phyloP scores from a whole-genome alignment of 1,140 invertebrate species.

The Drosophila miranda region DNA sequence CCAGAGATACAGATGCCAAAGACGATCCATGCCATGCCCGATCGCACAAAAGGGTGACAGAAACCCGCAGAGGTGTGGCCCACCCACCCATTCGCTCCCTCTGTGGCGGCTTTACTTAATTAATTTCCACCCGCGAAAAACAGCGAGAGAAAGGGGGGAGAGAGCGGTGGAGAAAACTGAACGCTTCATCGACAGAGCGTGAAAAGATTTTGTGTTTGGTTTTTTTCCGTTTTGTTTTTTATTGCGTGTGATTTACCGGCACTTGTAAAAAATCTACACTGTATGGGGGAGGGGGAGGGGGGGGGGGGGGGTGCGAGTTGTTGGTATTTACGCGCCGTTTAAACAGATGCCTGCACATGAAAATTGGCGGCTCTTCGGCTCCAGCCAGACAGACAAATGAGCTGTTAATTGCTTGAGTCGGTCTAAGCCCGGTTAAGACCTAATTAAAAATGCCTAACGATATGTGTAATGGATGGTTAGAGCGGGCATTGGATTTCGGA shows the following conservation, averaged over 20 bases:
- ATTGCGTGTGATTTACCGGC: conserved; percentile 8
- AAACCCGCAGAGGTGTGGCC: too few relatives aligned
- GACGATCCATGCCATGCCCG: too few relatives aligned
- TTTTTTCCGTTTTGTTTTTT: not conserved
- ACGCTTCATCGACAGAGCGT: conserved; percentile 18
- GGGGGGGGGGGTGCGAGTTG: too few relatives aligned
- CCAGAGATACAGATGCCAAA: too few relatives aligned
- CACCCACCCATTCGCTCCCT: too few relatives aligned
- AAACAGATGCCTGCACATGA: conserved; percentile 12
- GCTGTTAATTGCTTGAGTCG: conserved; percentile 9
- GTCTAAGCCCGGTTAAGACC: not conserved
- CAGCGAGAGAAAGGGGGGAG: too few relatives aligned
- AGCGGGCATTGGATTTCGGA: too few relatives aligned
- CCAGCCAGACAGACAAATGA: not conserved
- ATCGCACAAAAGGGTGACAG: too few relatives aligned
- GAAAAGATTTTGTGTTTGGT: conserved; percentile 11
- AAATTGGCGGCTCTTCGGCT: not conserved
- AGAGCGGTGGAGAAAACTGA: not conserved
- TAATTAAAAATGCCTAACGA: too few relatives aligned
- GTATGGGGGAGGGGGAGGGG: not conserved
- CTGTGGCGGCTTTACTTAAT: conserved; percentile 1
- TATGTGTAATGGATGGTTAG: too few relatives aligned
- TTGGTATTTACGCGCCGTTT: not conserved
- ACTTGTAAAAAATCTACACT: conserved; percentile 6
- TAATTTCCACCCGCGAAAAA: not conserved